Evolutionary conservation across 2,113 vertebrate species (phyloP).

Genomic region (Anser brachyrhynchus): DNA sequence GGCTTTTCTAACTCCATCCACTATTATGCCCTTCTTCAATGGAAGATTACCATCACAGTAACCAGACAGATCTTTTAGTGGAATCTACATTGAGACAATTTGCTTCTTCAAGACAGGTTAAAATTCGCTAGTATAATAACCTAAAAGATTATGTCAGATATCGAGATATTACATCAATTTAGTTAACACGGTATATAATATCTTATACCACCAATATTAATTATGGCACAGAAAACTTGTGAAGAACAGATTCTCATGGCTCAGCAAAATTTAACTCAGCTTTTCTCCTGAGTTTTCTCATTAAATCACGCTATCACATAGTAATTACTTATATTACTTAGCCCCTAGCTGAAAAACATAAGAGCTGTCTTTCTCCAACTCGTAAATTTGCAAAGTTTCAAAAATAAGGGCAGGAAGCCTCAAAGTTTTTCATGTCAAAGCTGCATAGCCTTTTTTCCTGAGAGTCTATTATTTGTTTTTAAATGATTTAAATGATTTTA

Average conservation of each 20-base stretch:
- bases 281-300: neutral
- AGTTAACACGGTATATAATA: neutral
- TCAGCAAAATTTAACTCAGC: neutral
- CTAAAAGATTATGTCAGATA: neutral
- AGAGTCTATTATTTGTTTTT: neutral
- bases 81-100: neutral
- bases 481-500: neutral
- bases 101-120: neutral
- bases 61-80: neutral
- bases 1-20: neutral
- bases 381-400: neutral
- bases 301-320: neutral
- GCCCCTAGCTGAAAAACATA: neutral
- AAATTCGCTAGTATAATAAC: neutral
- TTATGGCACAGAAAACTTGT: neutral
- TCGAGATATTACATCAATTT: neutral
- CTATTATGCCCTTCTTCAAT: neutral
- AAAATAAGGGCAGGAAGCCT: neutral
- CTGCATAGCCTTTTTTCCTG: neutral
- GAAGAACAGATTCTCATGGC: neutral
- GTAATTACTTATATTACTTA: neutral
- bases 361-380: fast-evolving
- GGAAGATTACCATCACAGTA: neutral
- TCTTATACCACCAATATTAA: fast-evolving
- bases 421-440: neutral